Evolutionary conservation across 1,140 invertebrate genomes (phyloP).

Genomic region (Philaenus spumarius): DNA sequence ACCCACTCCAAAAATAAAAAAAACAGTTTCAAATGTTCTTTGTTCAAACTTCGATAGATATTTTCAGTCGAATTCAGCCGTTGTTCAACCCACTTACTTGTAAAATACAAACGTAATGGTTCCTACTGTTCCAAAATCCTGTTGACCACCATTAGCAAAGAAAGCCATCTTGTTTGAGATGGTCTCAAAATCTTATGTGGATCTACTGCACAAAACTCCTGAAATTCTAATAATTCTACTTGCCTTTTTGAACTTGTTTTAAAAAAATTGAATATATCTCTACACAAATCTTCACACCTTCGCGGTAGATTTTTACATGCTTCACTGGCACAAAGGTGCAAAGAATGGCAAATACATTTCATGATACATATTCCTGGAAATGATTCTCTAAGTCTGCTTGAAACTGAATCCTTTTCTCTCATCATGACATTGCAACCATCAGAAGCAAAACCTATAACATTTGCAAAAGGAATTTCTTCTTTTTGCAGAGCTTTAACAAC

Average conservation of each 20-base stretch:
- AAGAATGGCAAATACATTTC: slow-evolving; percentile 39
- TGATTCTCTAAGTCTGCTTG: slow-evolving; percentile 24
- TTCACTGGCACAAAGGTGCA: slow-evolving; percentile 35
- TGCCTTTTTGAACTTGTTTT: slow-evolving; percentile 34
- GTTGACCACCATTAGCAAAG: too few species aligned
- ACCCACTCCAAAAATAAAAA: slow-evolving; percentile 27
- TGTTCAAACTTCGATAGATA: slow-evolving; percentile 21
- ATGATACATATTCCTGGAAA: slow-evolving; percentile 33
- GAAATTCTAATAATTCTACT: slow-evolving; percentile 15
- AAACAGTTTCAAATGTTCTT: slow-evolving; percentile 25
- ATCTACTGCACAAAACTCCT: background rate
- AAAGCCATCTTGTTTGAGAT: background rate
- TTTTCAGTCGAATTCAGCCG: slow-evolving; percentile 21
- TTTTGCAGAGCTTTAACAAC: slow-evolving; percentile 30
- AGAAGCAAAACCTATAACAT: slow-evolving; percentile 38
- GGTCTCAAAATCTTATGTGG: background rate
- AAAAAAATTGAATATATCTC: slow-evolving; percentile 29
- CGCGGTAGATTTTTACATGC: slow-evolving; percentile 35
- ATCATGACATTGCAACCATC: slow-evolving; percentile 38
- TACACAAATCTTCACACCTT: slow-evolving; percentile 31
- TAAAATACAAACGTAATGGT: background rate
- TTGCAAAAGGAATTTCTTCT: slow-evolving; percentile 30
- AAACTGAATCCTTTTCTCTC: slow-evolving; percentile 36
- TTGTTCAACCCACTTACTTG: slow-evolving; percentile 17
- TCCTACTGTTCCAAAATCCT: slow-evolving; percentile 25